phyloP scores from a whole-genome alignment of 2,113 vertebrate genomes.

The Peromyscus californicus region DNA sequence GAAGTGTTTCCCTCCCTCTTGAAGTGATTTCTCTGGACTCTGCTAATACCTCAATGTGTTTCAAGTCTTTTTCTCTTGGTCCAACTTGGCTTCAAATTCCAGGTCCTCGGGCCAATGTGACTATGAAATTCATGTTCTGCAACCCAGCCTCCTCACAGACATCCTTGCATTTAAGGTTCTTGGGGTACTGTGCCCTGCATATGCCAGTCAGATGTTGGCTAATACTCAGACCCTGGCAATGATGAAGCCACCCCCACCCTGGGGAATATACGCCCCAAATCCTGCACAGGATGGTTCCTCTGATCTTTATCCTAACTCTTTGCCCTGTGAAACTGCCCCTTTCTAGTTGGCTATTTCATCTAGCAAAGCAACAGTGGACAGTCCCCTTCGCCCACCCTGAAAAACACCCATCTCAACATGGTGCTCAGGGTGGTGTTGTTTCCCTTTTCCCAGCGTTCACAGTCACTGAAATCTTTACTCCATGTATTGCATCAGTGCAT shows the following conservation, averaged over 20 bases:
- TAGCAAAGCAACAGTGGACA: neutral
- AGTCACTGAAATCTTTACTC: neutral
- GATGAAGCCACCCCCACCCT: neutral
- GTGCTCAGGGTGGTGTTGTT: accelerated
- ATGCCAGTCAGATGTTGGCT: neutral
- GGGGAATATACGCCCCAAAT: neutral
- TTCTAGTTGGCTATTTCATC: neutral
- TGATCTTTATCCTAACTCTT: neutral
- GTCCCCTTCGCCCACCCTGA: neutral
- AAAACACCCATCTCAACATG: neutral
- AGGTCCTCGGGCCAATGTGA: accelerated
- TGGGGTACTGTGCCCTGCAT: accelerated
- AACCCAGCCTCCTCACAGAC: neutral
- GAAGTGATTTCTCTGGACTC: neutral
- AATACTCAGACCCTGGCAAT: neutral
- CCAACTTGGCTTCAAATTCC: neutral
- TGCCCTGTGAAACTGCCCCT: neutral
- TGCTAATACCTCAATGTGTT: neutral
- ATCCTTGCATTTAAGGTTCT: neutral
- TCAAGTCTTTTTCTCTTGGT: neutral
- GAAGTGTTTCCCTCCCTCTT: neutral
- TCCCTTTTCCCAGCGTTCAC: neutral
- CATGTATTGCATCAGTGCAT: neutral
- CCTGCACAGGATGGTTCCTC: no score
- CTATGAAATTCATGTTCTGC: neutral